phyloP scores from a whole-genome alignment of 2,888 invertebrate species.

The Cephus pygmeus region DNA sequence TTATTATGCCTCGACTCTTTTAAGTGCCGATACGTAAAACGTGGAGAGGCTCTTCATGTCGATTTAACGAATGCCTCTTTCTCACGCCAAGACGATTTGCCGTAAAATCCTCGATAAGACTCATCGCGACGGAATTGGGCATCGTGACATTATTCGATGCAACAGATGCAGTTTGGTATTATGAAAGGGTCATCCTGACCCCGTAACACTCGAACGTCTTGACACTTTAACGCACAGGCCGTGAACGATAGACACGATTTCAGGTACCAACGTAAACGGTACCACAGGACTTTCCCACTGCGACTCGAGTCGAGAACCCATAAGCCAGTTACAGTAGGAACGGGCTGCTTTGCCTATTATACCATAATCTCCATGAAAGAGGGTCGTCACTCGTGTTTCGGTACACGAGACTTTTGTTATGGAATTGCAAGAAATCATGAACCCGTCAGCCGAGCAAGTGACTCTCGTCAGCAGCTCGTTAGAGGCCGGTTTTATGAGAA shows the following conservation, averaged over 20 bases:
- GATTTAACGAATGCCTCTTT: not conserved
- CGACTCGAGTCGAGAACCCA: not conserved
- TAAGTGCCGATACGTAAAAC: not conserved
- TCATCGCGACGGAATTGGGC: not conserved
- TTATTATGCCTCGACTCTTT: not conserved
- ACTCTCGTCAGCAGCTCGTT: conserved; percentile 37
- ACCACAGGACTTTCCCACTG: not conserved
- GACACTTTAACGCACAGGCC: not conserved
- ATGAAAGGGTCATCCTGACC: not conserved
- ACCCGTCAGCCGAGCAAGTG: conserved; percentile 36
- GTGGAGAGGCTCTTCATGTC: not conserved
- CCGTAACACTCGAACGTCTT: not conserved
- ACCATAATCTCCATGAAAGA: not conserved
- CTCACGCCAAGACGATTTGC: not conserved
- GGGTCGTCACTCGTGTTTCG: not conserved
- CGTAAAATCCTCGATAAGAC: not conserved
- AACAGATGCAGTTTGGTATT: not conserved
- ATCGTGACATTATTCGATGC: not conserved
- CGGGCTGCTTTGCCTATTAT: not conserved
- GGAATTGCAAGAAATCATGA: conserved; percentile 36
- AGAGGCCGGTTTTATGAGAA: conserved; percentile 25
- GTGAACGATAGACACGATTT: not conserved
- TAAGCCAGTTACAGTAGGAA: not conserved
- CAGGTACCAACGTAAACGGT: not conserved
- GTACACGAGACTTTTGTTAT: not conserved